These are phyloP conservation scores for Pemphigus obesinymphae DNA, from an alignment of 1,140 invertebrate genomes.

Conservation along the genomic window DNA sequence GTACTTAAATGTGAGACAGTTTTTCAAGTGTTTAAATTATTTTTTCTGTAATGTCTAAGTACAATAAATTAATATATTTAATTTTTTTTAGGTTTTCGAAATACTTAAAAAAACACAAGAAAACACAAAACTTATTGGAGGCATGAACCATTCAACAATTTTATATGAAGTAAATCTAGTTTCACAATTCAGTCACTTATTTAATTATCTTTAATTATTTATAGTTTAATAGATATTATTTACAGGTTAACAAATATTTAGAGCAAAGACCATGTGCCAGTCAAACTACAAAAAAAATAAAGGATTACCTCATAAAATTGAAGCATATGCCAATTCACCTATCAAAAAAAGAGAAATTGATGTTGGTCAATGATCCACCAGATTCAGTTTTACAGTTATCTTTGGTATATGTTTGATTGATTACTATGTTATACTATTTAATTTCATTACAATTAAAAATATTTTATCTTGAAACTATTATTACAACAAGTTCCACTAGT, in stretches of 20 bases:
- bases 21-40: neutral
- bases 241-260: slow-evolving; percentile 38
- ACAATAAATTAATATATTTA: neutral
- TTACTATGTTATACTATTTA: neutral
- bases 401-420: slow-evolving; percentile 10
- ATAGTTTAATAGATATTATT: neutral
- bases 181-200: neutral
- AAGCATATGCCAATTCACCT: slow-evolving; percentile 29
- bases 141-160: slow-evolving; percentile 34
- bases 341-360: slow-evolving; percentile 38
- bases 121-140: slow-evolving; percentile 8
- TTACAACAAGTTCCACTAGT: too few species aligned
- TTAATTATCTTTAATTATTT: neutral
- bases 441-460: neutral
- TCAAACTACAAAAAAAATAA: slow-evolving; percentile 22
- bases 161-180: neutral
- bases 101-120: slow-evolving; percentile 30
- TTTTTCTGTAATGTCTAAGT: neutral
- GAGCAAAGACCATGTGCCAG: slow-evolving; percentile 33
- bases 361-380: slow-evolving; percentile 40
- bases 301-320: neutral
- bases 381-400: slow-evolving; percentile 38
- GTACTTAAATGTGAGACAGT: neutral
- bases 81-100: neutral
- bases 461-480: neutral